phyloP scores from a whole-genome alignment of 2,113 vertebrate species.

The Ctenodactylus gundi region DNA sequence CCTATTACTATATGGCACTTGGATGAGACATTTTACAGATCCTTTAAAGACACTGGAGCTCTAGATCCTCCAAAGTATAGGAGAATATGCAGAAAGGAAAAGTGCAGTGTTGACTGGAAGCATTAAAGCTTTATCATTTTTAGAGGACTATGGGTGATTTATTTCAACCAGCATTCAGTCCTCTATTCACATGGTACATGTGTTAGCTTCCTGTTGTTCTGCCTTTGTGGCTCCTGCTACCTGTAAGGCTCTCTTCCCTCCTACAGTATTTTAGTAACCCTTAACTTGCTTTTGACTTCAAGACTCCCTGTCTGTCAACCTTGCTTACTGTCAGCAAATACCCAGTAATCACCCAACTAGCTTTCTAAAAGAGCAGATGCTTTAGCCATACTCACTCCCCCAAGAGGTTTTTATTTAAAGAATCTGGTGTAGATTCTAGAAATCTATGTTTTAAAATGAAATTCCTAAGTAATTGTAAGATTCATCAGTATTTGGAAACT shows the following conservation, averaged over 20 bases:
- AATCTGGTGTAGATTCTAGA: background rate
- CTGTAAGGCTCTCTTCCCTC: background rate
- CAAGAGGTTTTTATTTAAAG: background rate
- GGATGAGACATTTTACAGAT: background rate
- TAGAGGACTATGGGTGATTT: background rate
- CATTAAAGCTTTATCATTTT: background rate
- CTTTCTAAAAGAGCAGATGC: background rate
- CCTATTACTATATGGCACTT: background rate
- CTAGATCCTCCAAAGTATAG: background rate
- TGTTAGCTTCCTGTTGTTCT: background rate
- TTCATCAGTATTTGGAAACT: background rate
- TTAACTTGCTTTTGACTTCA: background rate
- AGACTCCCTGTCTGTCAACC: background rate
- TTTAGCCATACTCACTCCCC: background rate
- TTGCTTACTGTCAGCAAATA: background rate
- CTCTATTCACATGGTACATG: background rate
- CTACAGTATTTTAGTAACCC: background rate
- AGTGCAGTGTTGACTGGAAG: background rate
- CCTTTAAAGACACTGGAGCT: background rate
- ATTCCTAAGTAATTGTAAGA: background rate
- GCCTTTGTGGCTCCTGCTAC: background rate
- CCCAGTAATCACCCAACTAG: background rate
- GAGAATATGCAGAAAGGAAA: background rate
- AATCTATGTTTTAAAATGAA: background rate
- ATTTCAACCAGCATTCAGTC: background rate